Percentiles rank a stretch among this genome's conserved stretches.
Conservation (phyloP, 2,888 invertebrate genomes). For the Penaeus monodon region DNA sequence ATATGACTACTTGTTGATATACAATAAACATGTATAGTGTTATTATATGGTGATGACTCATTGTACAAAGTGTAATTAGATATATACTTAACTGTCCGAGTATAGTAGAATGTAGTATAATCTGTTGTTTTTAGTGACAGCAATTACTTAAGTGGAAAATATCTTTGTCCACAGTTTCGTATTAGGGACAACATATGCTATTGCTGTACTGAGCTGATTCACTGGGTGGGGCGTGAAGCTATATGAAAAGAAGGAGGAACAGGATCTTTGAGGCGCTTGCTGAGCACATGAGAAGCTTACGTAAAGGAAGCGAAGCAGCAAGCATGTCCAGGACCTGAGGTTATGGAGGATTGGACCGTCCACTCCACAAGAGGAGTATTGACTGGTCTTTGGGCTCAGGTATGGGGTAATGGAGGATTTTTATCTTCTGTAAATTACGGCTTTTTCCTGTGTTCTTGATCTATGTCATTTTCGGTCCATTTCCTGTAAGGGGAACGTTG, state of each 20-base stretch:
- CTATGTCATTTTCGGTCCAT: background rate
- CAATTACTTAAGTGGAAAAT: background rate
- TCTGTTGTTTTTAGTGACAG: too few species aligned
- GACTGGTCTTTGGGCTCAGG: slow-evolving; percentile 65
- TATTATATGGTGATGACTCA: too few species aligned
- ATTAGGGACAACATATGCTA: slow-evolving; percentile 77
- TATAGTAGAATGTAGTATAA: too few species aligned
- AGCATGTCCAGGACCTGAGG: slow-evolving; percentile 90
- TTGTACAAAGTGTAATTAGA: too few species aligned
- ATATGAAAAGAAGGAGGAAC: slow-evolving; percentile 96
- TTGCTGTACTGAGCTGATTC: slow-evolving; percentile 90
- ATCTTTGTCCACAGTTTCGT: slow-evolving; percentile 70
- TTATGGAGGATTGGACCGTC: slow-evolving; percentile 95
- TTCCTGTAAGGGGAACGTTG: too few species aligned
- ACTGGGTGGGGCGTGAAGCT: slow-evolving; percentile 97
- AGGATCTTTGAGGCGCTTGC: slow-evolving; percentile 88
- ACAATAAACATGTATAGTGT: too few species aligned
- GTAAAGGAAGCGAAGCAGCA: slow-evolving; percentile 90
- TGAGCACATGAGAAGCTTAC: slow-evolving; percentile 90
- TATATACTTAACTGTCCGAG: too few species aligned
- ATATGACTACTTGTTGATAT: too few species aligned
- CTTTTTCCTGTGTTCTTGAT: background rate
- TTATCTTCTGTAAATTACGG: slow-evolving; percentile 30
- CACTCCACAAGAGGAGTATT: slow-evolving; percentile 81
- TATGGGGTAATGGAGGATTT: background rate